Evolutionary conservation across 2,113 vertebrate species (phyloP).

Genomic region (Notothenia coriiceps): DNA sequence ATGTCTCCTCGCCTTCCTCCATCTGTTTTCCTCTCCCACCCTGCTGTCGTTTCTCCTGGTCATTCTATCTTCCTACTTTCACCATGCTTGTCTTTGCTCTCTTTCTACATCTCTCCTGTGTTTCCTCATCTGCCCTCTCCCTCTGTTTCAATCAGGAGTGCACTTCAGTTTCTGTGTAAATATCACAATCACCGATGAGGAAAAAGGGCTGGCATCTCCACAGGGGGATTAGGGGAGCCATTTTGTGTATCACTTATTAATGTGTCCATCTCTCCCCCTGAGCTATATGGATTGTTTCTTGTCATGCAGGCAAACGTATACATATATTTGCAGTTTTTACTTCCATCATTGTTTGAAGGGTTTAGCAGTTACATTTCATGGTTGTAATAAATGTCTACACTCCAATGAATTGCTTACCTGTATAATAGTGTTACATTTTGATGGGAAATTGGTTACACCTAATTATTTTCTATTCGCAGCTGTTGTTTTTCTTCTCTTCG

Average conservation of each 20-base stretch:
- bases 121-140: slow-evolving; percentile 26
- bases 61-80: slow-evolving; percentile 36
- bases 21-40: slow-evolving; percentile 43
- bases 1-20: slow-evolving; percentile 48
- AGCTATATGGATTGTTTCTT: slow-evolving; percentile 46
- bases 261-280: slow-evolving; percentile 45
- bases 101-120: slow-evolving; percentile 12
- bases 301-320: slow-evolving; percentile 7
- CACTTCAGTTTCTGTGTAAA: slow-evolving; percentile 77
- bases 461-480: slow-evolving; percentile 24
- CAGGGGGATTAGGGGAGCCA: slow-evolving; percentile 72
- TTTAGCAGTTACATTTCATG: background rate
- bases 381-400: slow-evolving; percentile 14
- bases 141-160: slow-evolving; percentile 50
- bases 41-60: slow-evolving; percentile 54
- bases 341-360: background rate
- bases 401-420: background rate
- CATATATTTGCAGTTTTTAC: slow-evolving; percentile 16
- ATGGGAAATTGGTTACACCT: slow-evolving; percentile 15
- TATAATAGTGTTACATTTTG: background rate
- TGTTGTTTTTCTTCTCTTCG: slow-evolving; percentile 13
- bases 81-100: slow-evolving; percentile 3
- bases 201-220: slow-evolving; percentile 66
- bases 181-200: slow-evolving; percentile 77
- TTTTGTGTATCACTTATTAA: slow-evolving; percentile 81